These are phyloP conservation scores for Typhlichthys subterraneus DNA, from an alignment of 2,797 vertebrate species.

Conservation along the genomic window DNA sequence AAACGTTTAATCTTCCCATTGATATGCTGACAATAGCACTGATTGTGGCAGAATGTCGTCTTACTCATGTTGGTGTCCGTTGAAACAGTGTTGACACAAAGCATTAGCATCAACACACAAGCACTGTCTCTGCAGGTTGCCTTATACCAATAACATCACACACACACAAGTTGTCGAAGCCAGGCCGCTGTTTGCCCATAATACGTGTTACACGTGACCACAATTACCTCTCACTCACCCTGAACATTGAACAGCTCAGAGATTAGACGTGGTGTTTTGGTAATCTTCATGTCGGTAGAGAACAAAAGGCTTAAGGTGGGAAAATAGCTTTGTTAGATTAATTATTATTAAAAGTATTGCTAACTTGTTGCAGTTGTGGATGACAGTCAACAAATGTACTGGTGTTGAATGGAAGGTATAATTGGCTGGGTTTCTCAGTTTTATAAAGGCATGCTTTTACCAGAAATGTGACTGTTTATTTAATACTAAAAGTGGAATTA, in stretches of 20 bases:
- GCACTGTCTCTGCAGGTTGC: constrained; percentile 10
- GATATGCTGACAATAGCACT: constrained; percentile 23
- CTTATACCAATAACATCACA: constrained; percentile 8
- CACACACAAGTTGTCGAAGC: not conserved
- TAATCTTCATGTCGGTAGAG: constrained; percentile 52
- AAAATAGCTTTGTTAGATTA: constrained; percentile 1
- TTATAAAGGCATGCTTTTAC: no score
- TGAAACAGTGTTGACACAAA: constrained; percentile 15
- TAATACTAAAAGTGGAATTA: no score
- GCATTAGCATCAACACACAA: constrained; percentile 27
- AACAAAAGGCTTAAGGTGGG: constrained; percentile 7
- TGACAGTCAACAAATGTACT: no score
- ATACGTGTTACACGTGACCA: constrained; percentile 45
- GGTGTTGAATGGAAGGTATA: no score
- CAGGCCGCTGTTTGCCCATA: not conserved
- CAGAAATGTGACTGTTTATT: no score
- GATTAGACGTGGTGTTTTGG: constrained; percentile 52
- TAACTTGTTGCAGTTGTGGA: not conserved
- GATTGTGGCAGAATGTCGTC: constrained; percentile 1
- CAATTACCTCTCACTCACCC: constrained; percentile 45
- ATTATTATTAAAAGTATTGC: not conserved
- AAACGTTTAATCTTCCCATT: constrained; percentile 10
- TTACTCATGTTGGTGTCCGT: constrained; percentile 11
- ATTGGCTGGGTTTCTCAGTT: no score
- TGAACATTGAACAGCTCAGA: constrained; percentile 70